These are phyloP conservation scores for Nansenia antarctica DNA, from an alignment of 2,113 vertebrate species.

Conservation along the genomic window DNA sequence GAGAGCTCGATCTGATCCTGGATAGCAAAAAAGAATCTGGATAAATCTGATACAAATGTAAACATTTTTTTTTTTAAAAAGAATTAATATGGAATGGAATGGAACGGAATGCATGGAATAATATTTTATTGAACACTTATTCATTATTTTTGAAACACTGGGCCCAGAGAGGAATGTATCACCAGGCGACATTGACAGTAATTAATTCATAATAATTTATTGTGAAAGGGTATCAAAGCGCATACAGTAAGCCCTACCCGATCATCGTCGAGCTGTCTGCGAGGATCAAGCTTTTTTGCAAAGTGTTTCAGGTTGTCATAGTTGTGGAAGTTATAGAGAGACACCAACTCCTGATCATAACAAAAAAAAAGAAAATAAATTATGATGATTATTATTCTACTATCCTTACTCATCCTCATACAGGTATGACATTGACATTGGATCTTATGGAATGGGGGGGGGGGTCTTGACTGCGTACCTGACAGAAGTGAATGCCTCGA, in stretches of 20 bases:
- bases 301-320: slow-evolving; percentile 91
- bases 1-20: too few species aligned
- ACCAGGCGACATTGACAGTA: too few species aligned
- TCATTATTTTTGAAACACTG: too few species aligned
- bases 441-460: not conserved
- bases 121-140: too few species aligned
- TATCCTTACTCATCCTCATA: not conserved
- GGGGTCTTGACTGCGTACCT: slow-evolving; percentile 63
- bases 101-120: too few species aligned
- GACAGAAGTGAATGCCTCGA: slow-evolving; percentile 86
- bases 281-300: slow-evolving; percentile 84
- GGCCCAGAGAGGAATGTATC: not conserved
- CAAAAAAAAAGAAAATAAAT: not conserved
- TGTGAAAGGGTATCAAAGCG: too few species aligned
- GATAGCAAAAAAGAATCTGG: too few species aligned
- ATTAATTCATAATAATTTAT: too few species aligned
- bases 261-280: slow-evolving; percentile 81
- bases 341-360: slow-evolving; percentile 81
- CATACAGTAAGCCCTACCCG: slow-evolving; percentile 70
- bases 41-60: too few species aligned
- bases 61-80: too few species aligned
- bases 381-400: not conserved
- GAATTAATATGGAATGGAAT: too few species aligned
- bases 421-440: not conserved
- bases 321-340: slow-evolving; percentile 90